phyloP scores from a whole-genome alignment of 2,888 invertebrate species.

The Muschampia staudingeri region DNA sequence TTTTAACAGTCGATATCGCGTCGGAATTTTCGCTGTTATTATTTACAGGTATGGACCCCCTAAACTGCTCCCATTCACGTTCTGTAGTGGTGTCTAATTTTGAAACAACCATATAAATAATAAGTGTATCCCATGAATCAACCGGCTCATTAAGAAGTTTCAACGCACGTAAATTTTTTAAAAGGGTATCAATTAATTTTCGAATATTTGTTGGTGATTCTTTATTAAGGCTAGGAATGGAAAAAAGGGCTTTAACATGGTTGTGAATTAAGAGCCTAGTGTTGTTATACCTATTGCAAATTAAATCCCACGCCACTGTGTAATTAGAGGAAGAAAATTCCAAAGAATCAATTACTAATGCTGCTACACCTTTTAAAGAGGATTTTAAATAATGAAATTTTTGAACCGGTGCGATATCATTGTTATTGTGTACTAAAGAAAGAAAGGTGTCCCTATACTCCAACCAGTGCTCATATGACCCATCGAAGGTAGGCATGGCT shows the following conservation, averaged over 20 bases:
- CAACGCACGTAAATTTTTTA: slow-evolving; percentile 59
- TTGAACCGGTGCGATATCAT: slow-evolving; percentile 20
- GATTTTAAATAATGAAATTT: slow-evolving; percentile 42
- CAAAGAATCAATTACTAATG: slow-evolving; percentile 32
- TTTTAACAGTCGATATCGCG: slow-evolving; percentile 36
- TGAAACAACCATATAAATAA: slow-evolving; percentile 63
- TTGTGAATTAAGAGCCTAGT: slow-evolving; percentile 44
- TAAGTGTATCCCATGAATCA: slow-evolving; percentile 65
- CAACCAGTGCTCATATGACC: slow-evolving; percentile 50
- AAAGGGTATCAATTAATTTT: slow-evolving; percentile 57
- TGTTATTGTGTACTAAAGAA: slow-evolving; percentile 31
- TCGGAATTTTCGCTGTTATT: neutral
- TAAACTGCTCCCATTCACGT: slow-evolving; percentile 66
- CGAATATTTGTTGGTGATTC: slow-evolving; percentile 55
- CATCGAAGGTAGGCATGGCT: slow-evolving; percentile 49
- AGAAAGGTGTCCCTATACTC: slow-evolving; percentile 40
- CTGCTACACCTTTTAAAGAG: slow-evolving; percentile 29
- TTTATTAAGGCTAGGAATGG: slow-evolving; percentile 35
- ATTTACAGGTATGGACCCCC: slow-evolving; percentile 32
- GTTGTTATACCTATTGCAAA: slow-evolving; percentile 43
- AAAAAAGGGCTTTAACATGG: slow-evolving; percentile 57
- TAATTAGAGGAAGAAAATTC: slow-evolving; percentile 39
- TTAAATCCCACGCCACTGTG: slow-evolving; percentile 42
- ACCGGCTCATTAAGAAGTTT: slow-evolving; percentile 61
- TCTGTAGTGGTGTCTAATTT: slow-evolving; percentile 67